A percentile compares a stretch with the other conserved stretches of the same genome.
Conservation (phyloP, 2,888 invertebrate species). For the Keiferia lycopersicella region DNA sequence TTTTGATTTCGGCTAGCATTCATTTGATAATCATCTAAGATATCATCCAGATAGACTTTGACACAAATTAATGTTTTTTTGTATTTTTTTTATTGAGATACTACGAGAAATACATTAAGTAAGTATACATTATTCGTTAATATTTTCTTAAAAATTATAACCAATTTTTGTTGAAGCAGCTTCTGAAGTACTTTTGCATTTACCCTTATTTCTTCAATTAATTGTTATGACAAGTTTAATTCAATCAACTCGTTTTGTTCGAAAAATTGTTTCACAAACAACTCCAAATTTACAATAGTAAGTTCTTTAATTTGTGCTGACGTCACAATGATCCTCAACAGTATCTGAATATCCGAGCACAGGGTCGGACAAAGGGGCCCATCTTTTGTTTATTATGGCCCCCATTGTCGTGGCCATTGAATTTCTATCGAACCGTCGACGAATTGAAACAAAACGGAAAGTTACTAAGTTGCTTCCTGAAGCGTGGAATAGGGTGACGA, state of each 20-base stretch:
- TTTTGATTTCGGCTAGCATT: too few relatives aligned
- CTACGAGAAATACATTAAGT: too few relatives aligned
- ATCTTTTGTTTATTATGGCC: conserved; percentile 61
- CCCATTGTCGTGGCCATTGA: conserved; percentile 62
- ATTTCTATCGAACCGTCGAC: conserved; percentile 65
- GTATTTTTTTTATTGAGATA: too few relatives aligned
- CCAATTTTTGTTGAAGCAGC: neutral
- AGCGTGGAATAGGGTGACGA: conserved; percentile 1
- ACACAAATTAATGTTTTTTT: too few relatives aligned
- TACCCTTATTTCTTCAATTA: neutral
- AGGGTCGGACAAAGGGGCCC: conserved; percentile 44
- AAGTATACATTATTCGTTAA: too few relatives aligned
- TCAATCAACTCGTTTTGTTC: conserved; percentile 31
- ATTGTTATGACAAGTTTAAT: conserved; percentile 13
- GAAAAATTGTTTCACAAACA: conserved; percentile 11
- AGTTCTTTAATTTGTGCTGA: conserved; percentile 20
- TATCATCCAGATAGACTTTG: too few relatives aligned
- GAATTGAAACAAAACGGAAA: conserved; percentile 72
- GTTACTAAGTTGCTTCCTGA: conserved; percentile 39
- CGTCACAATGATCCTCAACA: conserved; percentile 17
- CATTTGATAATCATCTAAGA: too few relatives aligned
- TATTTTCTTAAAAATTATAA: neutral
- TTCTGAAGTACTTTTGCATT: neutral
- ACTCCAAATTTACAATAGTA: conserved; percentile 8
- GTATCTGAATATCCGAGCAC: conserved; percentile 5